phyloP scores from a whole-genome alignment of 2,888 invertebrate genomes.

The Volucella zonaria region DNA sequence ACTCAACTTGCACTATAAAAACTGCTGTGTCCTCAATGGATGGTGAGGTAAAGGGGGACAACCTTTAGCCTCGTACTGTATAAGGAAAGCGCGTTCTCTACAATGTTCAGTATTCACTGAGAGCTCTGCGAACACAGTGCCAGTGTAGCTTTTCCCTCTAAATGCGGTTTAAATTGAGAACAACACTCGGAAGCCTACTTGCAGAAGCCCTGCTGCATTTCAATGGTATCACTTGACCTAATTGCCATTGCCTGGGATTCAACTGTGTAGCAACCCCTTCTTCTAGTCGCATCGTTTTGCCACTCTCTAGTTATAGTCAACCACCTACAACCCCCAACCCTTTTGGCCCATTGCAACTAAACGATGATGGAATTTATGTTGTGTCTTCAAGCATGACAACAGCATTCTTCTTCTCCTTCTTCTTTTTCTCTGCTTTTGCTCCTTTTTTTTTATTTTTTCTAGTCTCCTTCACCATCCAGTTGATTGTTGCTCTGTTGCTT shows the following conservation, averaged over 20 bases:
- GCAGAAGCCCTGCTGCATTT: slow-evolving; percentile 71
- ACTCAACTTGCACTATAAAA: slow-evolving; percentile 67
- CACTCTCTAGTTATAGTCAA: slow-evolving; percentile 2
- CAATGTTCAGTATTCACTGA: slow-evolving; percentile 13
- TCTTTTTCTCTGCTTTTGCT: not conserved
- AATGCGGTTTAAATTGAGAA: slow-evolving; percentile 72
- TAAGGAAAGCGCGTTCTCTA: not conserved
- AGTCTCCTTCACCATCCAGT: slow-evolving; percentile 38
- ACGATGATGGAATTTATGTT: slow-evolving; percentile 65
- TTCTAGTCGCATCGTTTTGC: too few relatives aligned
- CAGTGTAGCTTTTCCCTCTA: slow-evolving; percentile 32
- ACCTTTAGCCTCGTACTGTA: slow-evolving; percentile 60
- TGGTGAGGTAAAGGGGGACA: slow-evolving; percentile 13
- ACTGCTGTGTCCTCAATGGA: slow-evolving; percentile 43
- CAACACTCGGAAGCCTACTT: slow-evolving; percentile 69
- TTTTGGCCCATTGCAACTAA: slow-evolving; percentile 36
- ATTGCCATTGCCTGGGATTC: slow-evolving; percentile 67
- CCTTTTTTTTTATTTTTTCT: not conserved
- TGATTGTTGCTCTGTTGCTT: slow-evolving; percentile 60
- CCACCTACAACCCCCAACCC: slow-evolving; percentile 5
- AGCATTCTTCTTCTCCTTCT: slow-evolving; percentile 49
- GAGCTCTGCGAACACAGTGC: too few relatives aligned
- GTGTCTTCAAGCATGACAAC: slow-evolving; percentile 65
- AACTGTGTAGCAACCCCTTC: too few relatives aligned
- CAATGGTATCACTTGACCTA: slow-evolving; percentile 74